Base-by-base conservation (phyloP, 2,888 invertebrate genomes). In the Cordilura impudica region DNA sequence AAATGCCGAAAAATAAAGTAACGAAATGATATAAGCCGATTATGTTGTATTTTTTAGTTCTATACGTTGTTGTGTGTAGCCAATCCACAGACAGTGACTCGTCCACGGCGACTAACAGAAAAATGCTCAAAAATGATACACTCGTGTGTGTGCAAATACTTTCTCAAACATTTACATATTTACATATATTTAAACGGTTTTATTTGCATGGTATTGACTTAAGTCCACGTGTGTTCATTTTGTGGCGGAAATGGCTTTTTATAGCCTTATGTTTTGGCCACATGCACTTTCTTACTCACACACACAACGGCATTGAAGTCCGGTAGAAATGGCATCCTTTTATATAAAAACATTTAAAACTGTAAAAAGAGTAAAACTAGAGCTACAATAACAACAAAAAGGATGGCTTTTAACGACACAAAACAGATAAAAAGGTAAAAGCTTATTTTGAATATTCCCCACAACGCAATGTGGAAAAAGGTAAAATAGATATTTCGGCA, bases 171-270 rank as follows among this genome's bases (percentile, higher is more conserved):
- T 58, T 63, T 39, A 49, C 39, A 49, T n/a, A n/a, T n/a, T n/a
- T 35, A 49, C 5, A 2, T 5, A 35, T 16, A 26, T 70, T 60
- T 60, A 18, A 51, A 23, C 21, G 7, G 26, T 53, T 45, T 21
- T 43, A 21, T 16, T 47, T 29, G 29, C 54, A 19, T 45, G 43
- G 66, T 54, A 75, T 63, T 75, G 56, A 63, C 69, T 69, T 76
- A 19, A 51, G 56, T 76, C 56, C 63, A 49, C 63, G 51, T 76
- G 31, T 63, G 61, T 51, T 69, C 56, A 63, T 43, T 69, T 60
- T 65, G 12, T 31, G 70, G 19, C 49, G 70, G 63, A 76, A 70
- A 65, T 65, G 63, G 63, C 31, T 70, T 63, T 75, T 75, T 69
- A 66, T 60, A 29, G 39, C 60, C 60, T 75, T 63, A 63, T 63